A percentile compares a stretch with the other conserved stretches of the same genome.
These are phyloP conservation scores for Crotalus adamanteus DNA, from an alignment of 2,797 vertebrate genomes.

Conservation along the genomic window DNA sequence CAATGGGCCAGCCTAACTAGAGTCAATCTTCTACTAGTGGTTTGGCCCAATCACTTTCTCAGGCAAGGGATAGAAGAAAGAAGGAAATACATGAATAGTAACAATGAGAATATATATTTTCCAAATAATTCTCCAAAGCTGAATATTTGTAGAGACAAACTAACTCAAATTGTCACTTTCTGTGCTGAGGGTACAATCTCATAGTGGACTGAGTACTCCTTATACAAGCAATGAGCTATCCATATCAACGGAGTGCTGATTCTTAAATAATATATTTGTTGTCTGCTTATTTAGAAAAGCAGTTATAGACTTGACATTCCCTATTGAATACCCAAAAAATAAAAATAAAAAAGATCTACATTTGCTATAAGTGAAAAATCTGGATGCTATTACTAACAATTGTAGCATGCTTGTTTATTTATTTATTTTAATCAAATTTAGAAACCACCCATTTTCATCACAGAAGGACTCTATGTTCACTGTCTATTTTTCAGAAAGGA, in stretches of 20 bases:
- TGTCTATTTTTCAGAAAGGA: neutral
- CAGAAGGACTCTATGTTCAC: neutral
- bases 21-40: neutral
- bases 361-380: neutral
- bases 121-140: neutral
- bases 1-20: neutral
- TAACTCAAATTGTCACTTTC: neutral
- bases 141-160: neutral
- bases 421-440: neutral
- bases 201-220: neutral
- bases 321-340: neutral
- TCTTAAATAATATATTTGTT: neutral
- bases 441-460: neutral
- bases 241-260: neutral
- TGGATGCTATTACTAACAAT: conserved; percentile 4
- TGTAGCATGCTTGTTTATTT: neutral
- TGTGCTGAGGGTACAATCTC: neutral
- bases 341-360: neutral
- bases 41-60: neutral
- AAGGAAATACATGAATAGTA: neutral
- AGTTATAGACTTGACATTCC: neutral
- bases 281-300: neutral
- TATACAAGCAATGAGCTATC: neutral
- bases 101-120: neutral
- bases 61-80: neutral